phyloP scores from a whole-genome alignment of 2,113 vertebrate genomes.

The Corythornis madagascariensis region DNA sequence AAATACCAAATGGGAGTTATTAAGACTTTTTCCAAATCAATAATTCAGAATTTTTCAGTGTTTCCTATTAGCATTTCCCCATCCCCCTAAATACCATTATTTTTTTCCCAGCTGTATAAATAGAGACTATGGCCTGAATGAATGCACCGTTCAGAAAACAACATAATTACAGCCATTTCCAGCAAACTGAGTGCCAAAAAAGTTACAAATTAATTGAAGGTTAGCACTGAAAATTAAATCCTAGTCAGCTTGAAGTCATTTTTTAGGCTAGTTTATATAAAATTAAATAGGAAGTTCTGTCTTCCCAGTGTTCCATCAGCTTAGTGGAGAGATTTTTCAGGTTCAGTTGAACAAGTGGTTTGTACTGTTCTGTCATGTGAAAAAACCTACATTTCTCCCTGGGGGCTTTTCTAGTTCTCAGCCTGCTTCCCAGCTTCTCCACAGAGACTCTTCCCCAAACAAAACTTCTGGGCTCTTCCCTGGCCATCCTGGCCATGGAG shows the following conservation, averaged over 20 bases:
- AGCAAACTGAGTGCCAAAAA: conserved; percentile 79
- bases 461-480: neutral
- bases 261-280: conserved; percentile 71
- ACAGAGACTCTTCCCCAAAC: neutral
- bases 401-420: neutral
- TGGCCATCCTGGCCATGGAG: neutral
- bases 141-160: conserved; percentile 80
- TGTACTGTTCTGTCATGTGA: neutral
- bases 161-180: conserved; percentile 81
- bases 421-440: neutral
- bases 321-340: conserved; percentile 58
- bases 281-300: conserved; percentile 72
- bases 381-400: neutral
- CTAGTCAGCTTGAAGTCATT: conserved; percentile 77
- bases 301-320: conserved; percentile 41
- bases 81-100: conserved; percentile 67
- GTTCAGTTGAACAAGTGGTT: conserved; percentile 68
- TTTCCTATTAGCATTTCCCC: conserved; percentile 70
- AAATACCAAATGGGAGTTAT: conserved; percentile 48
- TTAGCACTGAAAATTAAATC: conserved; percentile 83
- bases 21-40: conserved; percentile 55
- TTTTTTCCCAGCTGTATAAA: conserved; percentile 81
- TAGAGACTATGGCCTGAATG: conserved; percentile 74
- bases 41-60: conserved; percentile 67
- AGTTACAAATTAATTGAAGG: conserved; percentile 86